These are phyloP conservation scores for Syritta pipiens DNA, from an alignment of 2,888 invertebrate genomes.

Conservation along the genomic window DNA sequence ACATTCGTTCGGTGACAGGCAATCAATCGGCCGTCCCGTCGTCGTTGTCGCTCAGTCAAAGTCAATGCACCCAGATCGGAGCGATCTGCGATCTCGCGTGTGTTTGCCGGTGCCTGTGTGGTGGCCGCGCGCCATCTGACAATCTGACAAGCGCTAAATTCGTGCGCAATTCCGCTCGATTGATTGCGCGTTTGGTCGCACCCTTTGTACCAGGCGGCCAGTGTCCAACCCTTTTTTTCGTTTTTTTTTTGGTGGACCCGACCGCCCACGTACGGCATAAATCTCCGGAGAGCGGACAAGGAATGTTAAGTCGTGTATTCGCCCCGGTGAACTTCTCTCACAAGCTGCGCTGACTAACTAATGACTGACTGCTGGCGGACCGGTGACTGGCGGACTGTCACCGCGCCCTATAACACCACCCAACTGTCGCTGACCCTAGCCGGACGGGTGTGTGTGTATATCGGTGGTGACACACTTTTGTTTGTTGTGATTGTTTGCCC, in stretches of 20 bases:
- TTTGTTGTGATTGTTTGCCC: constrained; percentile 63
- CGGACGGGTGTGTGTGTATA: constrained; percentile 9
- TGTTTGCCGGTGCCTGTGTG: neutral
- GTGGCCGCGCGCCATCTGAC: constrained; percentile 38
- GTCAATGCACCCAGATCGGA: constrained; percentile 60
- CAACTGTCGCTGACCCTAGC: constrained; percentile 47
- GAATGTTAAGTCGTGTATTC: constrained; percentile 53
- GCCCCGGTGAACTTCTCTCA: constrained; percentile 35
- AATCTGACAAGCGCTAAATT: constrained; percentile 66
- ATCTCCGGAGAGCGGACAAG: constrained; percentile 54
- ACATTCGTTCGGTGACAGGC: constrained; percentile 57
- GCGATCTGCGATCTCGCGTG: constrained; percentile 11
- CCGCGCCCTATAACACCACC: constrained; percentile 62
- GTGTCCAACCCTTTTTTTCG: constrained; percentile 69
- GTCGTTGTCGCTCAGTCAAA: constrained; percentile 49
- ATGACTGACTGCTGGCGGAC: constrained; percentile 32
- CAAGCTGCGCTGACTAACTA: constrained; percentile 39
- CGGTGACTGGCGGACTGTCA: constrained; percentile 58
- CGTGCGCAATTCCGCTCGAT: constrained; percentile 66
- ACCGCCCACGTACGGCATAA: constrained; percentile 62
- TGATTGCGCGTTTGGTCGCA: constrained; percentile 59
- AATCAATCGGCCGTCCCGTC: constrained; percentile 56
- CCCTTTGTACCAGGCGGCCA: constrained; percentile 52
- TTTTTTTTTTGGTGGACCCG: constrained; percentile 50
- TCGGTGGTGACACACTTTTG: constrained; percentile 65